A percentile compares a stretch with the other conserved stretches of the same genome.
Evolutionary conservation across 2,113 vertebrate genomes (phyloP).

Genomic region (Percina caprodes): DNA sequence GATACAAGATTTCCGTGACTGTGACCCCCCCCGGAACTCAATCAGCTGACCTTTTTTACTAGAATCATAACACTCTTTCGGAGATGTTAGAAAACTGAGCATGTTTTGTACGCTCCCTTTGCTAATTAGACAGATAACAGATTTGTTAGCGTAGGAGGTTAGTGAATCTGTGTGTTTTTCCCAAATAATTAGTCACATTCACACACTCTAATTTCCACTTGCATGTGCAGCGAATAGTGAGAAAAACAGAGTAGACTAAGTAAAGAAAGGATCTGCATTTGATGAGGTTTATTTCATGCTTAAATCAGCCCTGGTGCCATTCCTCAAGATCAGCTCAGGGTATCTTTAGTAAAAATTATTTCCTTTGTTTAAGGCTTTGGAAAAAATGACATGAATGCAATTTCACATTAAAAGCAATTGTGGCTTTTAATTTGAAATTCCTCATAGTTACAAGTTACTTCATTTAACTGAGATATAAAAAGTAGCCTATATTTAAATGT

Average conservation of each 20-base stretch:
- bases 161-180: constrained; percentile 1
- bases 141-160: background rate
- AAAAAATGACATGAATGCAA: too few relatives aligned
- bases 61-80: too few relatives aligned
- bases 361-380: too few relatives aligned
- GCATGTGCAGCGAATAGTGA: background rate
- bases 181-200: background rate
- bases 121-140: background rate
- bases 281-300: background rate
- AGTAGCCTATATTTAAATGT: background rate
- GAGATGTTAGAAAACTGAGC: too few relatives aligned
- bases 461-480: background rate
- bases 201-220: background rate
- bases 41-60: too few relatives aligned
- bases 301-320: background rate
- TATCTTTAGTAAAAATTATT: background rate
- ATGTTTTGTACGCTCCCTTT: background rate
- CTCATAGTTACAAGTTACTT: background rate
- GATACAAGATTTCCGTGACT: too few relatives aligned
- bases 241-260: background rate
- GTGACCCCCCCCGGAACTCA: too few relatives aligned
- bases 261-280: background rate
- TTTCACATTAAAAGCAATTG: too few relatives aligned
- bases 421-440: background rate
- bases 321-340: too few relatives aligned